Percentiles rank a stretch among this genome's conserved stretches.
Conservation (phyloP, 2,113 vertebrate species). For the Mystacornis crossleyi region DNA sequence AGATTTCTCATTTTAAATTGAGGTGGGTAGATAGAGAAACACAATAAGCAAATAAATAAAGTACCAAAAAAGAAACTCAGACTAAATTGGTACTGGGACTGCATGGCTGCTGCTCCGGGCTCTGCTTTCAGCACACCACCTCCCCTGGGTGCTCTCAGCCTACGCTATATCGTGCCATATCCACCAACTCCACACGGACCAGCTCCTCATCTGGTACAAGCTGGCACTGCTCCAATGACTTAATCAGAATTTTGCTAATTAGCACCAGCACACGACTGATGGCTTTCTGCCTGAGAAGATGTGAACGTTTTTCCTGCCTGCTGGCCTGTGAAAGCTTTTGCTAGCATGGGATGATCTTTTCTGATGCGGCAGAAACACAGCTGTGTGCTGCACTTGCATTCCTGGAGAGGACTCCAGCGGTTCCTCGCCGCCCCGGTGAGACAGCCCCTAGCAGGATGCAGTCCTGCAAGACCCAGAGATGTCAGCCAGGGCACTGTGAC, state of each 20-base stretch:
- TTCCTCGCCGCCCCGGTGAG: accelerated
- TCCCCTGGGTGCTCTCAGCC: neutral
- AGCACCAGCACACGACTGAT: neutral
- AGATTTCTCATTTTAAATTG: neutral
- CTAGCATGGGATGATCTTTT: neutral
- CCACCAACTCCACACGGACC: neutral
- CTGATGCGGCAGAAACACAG: neutral
- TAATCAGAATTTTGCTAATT: slow-evolving; percentile 43
- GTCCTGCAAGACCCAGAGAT: neutral
- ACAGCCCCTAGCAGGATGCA: neutral
- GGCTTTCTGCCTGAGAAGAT: slow-evolving; percentile 31
- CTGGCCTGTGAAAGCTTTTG: slow-evolving; percentile 47
- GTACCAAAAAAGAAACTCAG: neutral
- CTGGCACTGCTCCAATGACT: slow-evolving; percentile 24
- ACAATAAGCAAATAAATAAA: neutral
- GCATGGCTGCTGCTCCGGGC: neutral
- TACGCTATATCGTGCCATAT: accelerated
- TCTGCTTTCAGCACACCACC: neutral
- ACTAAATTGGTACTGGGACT: neutral
- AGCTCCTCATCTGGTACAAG: neutral
- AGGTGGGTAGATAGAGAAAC: neutral
- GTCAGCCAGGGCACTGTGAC: neutral
- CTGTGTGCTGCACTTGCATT: neutral
- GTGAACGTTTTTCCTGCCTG: slow-evolving; percentile 1
- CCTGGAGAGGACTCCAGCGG: neutral